phyloP scores from a whole-genome alignment of 2,113 vertebrate genomes.

The Empidonax traillii region DNA sequence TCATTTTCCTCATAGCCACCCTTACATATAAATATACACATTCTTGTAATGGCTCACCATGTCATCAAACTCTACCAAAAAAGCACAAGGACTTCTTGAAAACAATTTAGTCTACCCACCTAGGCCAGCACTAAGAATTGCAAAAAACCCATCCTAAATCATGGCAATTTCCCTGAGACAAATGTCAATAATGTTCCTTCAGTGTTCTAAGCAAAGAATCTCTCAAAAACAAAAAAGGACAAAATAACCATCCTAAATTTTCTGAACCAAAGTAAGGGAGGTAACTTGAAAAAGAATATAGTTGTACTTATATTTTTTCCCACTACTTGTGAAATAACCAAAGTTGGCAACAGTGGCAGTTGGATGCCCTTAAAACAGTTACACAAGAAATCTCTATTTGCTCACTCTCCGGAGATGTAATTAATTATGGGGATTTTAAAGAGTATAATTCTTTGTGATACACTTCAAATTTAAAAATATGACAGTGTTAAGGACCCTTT shows the following conservation, averaged over 20 bases:
- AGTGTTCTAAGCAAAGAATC: not conserved
- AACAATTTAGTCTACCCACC: not conserved
- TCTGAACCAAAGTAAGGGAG: not conserved
- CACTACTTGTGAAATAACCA: not conserved
- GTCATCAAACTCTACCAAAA: not conserved
- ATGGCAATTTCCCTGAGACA: not conserved
- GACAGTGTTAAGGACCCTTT: not conserved
- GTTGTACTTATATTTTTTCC: not conserved
- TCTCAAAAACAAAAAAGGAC: not conserved
- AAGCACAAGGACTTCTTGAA: not conserved
- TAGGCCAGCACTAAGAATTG: not conserved
- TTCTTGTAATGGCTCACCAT: not conserved
- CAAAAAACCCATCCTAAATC: not conserved
- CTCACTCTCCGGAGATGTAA: not conserved
- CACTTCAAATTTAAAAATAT: not conserved
- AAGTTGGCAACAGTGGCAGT: not conserved
- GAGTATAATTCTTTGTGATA: not conserved
- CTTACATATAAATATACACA: not conserved
- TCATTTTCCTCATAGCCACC: not conserved
- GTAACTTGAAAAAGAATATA: not conserved
- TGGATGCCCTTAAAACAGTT: not conserved
- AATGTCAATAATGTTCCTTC: not conserved
- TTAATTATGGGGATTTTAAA: not conserved
- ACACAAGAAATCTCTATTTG: not conserved
- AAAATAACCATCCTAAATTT: not conserved